A percentile compares a stretch with the other conserved stretches of the same genome.
These are phyloP conservation scores for Apodemia zela DNA, from an alignment of 2,888 invertebrate genomes.

Conservation along the genomic window DNA sequence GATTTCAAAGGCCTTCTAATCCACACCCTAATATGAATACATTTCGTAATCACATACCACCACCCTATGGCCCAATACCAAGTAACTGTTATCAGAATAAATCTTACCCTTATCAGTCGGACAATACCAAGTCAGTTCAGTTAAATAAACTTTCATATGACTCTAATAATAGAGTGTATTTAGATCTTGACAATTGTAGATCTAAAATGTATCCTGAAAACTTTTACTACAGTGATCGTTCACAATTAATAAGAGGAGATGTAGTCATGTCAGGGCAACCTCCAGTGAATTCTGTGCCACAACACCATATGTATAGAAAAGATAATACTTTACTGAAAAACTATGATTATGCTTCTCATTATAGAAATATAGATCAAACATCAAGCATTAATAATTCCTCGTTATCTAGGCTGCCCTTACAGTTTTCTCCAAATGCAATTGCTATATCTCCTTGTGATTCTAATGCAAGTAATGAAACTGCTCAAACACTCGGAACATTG, in stretches of 20 bases:
- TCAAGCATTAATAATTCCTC: conserved; percentile 46
- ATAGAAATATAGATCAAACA: conserved; percentile 55
- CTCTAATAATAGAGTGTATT: conserved; percentile 52
- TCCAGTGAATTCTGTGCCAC: conserved; percentile 46
- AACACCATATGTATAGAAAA: conserved; percentile 60
- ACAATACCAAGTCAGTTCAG: conserved; percentile 47
- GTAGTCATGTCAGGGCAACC: conserved; percentile 54
- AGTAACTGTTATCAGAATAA: conserved; percentile 59
- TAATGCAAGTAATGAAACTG: conserved; percentile 62
- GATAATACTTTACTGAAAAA: conserved; percentile 51
- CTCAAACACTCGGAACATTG: conserved; percentile 49
- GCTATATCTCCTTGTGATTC: conserved; percentile 73
- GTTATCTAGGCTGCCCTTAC: conserved; percentile 53
- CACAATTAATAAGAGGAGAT: conserved; percentile 53
- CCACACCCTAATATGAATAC: conserved; percentile 53
- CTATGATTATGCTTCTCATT: conserved; percentile 57
- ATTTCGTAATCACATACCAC: conserved; percentile 59
- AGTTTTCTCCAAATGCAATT: conserved; percentile 65
- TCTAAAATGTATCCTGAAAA: conserved; percentile 57
- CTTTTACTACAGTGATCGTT: conserved; percentile 58
- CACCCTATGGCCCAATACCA: conserved; percentile 54
- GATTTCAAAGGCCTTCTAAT: conserved; percentile 55
- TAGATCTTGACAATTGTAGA: conserved; percentile 57
- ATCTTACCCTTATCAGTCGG: conserved; percentile 53
- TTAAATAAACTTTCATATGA: conserved; percentile 61